Evolutionary conservation across 2,797 vertebrate species (phyloP), one percentile per base, ranked within the genome.

Genomic region (Sternotherus odoratus): DNA sequence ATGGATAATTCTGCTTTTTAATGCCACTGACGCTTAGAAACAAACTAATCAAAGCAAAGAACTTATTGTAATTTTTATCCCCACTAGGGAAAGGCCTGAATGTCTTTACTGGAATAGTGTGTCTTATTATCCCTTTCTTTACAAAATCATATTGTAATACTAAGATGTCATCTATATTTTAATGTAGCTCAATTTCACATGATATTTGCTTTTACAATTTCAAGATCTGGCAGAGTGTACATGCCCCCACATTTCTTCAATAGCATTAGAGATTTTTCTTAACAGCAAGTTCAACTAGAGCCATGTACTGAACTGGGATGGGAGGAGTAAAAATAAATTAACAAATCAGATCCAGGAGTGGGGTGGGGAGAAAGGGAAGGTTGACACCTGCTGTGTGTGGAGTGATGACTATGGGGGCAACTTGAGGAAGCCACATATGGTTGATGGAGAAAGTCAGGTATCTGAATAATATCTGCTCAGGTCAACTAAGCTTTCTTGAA

Each of bases 11-110:
- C 85, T 91, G 86, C 43, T 28, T 33, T 63, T 86, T 91, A 89
- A 79, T 83, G 28, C 1, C 33, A 8, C 4, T 26, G 8, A 89
- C 80, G 36, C 90, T 82, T 57, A 91, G 90, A 96, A 95, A 92
- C 79, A 93, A 92, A 95, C 75, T 78, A 92, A 28, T 85, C 43
- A 85, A 85, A 92, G 49, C 17, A 88, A 88, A 49, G 48, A 86
- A 1, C 1, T 87, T 90, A 84, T 74, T 0, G 0, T 56, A 81
- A 94, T 79, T 77, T 78, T 79, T 46, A 79, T 89, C 87, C 43
- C 49, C n/a, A 85, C 54, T 79, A 90, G 48, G 12, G 19, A 54
- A 0, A 1, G 74, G 13, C 49, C 81, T 86, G 33, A 88, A 69
- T 93, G 66, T 81, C 36, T 26, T 85, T 48, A 89, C 10, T 16